Evolutionary conservation across 64 coral and sea anemone species (phyloP), one percentile per base, ranked within the genome.

Genomic region (Porites australiensis): DNA sequence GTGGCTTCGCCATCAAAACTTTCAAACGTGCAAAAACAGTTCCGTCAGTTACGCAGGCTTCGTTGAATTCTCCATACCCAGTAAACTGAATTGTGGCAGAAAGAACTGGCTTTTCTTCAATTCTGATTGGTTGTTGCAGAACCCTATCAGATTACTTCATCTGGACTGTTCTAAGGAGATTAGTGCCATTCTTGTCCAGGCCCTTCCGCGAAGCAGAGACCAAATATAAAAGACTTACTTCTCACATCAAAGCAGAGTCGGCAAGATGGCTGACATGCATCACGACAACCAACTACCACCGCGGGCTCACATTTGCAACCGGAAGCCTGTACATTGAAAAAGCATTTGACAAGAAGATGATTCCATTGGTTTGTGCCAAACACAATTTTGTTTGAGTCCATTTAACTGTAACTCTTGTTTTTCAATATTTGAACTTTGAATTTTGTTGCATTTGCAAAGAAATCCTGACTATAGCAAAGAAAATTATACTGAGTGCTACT

Each of bases 71-170:
- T 12, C 19, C 68, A 8, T 1, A 19, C 18, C 0, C 6, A 1
- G 7, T 8, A 71, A 44, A 9, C 8, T 7, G 12, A 71, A 44
- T 8, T 22, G 6, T 4, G 0, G 15, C 45, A 18, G 13, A 49
- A 46, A 48, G 74, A 13, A 5, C 18, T 18, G 4, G 10, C 1
- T 59, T 45, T 11, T 51, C 37, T 49, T 50, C 55, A 15, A 12
- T 63, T 82, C 52, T 19, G 2, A 44, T 82, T 66, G 62, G 14
- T 60, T 66, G 79, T 48, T 6, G n/a, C 74, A 96, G 95, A n/a
- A 89, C 75, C 3, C 76, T 96, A 74, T 96, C 95, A 21, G 89
- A 96, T 75, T 96, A 96, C 82, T 96, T 96, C 23, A 93, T 96
- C 15, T 96, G 95, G 95, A 96, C 21, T 4, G 75, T 96, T 14